A percentile compares a stretch with the other conserved stretches of the same genome.
Conservation (phyloP, 2,797 vertebrate genomes). For the Helostoma temminkii region DNA sequence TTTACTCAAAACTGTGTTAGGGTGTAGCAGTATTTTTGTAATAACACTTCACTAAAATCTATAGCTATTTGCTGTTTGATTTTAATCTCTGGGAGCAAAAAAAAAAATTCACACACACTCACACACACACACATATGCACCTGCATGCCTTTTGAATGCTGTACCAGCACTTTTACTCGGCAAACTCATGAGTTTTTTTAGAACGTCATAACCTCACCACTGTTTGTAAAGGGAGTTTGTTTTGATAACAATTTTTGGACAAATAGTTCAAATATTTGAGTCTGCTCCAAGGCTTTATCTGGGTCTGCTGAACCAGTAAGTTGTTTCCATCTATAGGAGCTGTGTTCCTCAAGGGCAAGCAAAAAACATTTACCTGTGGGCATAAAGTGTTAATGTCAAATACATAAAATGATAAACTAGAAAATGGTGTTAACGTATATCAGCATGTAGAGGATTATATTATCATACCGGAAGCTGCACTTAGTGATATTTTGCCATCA, state of each 20-base stretch:
- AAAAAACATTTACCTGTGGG: constrained; percentile 8
- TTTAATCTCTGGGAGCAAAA: constrained; percentile 31
- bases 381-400: not conserved
- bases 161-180: constrained; percentile 54
- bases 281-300: constrained; percentile 73
- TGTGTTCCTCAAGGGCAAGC: constrained; percentile 40
- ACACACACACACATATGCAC: constrained; percentile 50
- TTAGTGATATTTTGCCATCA: not conserved
- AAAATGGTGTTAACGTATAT: not conserved
- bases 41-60: constrained; percentile 29
- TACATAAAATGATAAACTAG: not conserved
- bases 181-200: constrained; percentile 54
- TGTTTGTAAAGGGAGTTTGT: constrained; percentile 68
- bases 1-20: constrained; percentile 14
- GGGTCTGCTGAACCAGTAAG: constrained; percentile 59
- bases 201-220: constrained; percentile 55
- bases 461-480: no score
- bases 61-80: constrained; percentile 46
- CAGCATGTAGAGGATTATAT: no score
- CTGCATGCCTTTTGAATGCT: constrained; percentile 57
- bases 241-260: constrained; percentile 75
- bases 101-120: constrained; percentile 18
- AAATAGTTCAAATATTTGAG: constrained; percentile 81
- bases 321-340: constrained; percentile 62
- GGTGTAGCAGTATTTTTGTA: constrained; percentile 15